Evolutionary conservation across 2,797 vertebrate species (phyloP), one percentile per base, ranked within the genome.

Genomic region (Ctenosaura bakeri): DNA sequence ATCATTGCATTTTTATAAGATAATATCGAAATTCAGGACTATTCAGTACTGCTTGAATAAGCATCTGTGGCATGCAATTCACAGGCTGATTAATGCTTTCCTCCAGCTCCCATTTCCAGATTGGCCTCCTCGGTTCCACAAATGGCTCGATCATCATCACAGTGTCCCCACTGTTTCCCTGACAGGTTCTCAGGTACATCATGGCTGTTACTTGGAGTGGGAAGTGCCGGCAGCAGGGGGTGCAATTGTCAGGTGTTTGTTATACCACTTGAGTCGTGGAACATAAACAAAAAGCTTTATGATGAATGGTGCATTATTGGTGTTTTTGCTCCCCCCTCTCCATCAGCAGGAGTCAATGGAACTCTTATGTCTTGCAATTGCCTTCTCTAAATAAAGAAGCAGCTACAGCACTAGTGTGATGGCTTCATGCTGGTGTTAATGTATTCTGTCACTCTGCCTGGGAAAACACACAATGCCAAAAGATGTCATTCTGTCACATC

Each of bases 401-500:
- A 35, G 42, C 56, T 26, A n/a, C 22, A 35, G 93, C 89, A 94
- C 89, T 88, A 86, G 73, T 0, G 0, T 1, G 87, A 71, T 81
- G 95, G 93, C 92, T 92, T 91, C 56, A 88, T 62, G 92, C 89
- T 88, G 89, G 88, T 91, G 94, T 92, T 92, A 91, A 91, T 93
- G 92, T 87, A 79, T 95, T 88, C 93, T 77, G 89, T 90, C 86
- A 1, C 85, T 93, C 54, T 79, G 89, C 91, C 86, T 71, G 18
- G 1, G 0, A 76, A 83, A 74, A 64, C 52, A n/a, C 12, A 4
- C 82, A 0, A 10, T 77, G 78, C 85, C 91, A 69, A 88, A 78
- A 80, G 29, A 79, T 56, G 90, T 82, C 92, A 62, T 78, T 0
- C 0, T 0, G 0, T 1, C 71, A 46, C 32, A 88, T 82, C 81